These are phyloP conservation scores for Otus sunia DNA, from an alignment of 2,113 vertebrate genomes.

Conservation along the genomic window DNA sequence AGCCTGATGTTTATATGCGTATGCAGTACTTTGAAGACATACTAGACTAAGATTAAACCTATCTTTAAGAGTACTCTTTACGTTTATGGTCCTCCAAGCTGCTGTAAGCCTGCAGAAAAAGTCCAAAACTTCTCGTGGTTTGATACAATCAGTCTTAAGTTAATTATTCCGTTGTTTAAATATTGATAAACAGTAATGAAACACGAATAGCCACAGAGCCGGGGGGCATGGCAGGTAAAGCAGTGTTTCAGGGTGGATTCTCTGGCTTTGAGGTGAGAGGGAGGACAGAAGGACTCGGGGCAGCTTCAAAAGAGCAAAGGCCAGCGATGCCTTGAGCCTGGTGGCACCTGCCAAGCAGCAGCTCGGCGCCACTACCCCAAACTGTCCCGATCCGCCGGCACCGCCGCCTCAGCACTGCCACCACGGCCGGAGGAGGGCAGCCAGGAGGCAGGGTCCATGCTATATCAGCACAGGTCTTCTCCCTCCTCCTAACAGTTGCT, in stretches of 20 bases:
- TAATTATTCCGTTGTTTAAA: constrained; percentile 32
- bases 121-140: not conserved
- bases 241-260: not conserved
- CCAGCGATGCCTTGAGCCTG: fast-evolving
- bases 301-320: not conserved
- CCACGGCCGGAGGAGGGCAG: fast-evolving
- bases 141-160: not conserved
- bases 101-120: constrained; percentile 16
- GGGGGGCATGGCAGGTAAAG: fast-evolving
- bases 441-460: not conserved
- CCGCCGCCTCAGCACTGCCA: fast-evolving
- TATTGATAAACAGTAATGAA: constrained; percentile 19
- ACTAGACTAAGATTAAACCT: constrained; percentile 35
- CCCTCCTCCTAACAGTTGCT: constrained; percentile 34
- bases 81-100: constrained; percentile 17
- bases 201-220: not conserved
- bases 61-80: constrained; percentile 37
- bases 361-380: not conserved
- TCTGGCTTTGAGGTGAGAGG: not conserved
- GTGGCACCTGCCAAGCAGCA: fast-evolving
- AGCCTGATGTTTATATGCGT: constrained; percentile 13
- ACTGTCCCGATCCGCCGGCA: not conserved
- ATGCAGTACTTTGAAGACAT: constrained; percentile 16
- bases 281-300: not conserved
- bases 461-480: not conserved